Evolutionary conservation across 2,113 vertebrate species (phyloP).

Genomic region (Psophia crepitans): DNA sequence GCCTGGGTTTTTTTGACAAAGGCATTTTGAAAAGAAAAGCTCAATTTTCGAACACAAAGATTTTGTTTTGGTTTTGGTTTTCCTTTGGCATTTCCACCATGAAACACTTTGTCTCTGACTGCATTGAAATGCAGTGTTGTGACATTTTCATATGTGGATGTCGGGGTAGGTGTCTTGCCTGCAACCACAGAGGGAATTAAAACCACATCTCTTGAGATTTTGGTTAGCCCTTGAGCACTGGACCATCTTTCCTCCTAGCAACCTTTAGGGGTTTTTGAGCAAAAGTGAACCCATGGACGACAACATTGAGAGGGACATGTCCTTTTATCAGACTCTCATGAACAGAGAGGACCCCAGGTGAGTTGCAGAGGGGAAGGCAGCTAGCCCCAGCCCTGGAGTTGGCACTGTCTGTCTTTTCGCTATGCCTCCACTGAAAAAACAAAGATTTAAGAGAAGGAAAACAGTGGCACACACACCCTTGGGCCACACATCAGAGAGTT

Average conservation of each 20-base stretch:
- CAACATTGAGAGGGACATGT: not conserved
- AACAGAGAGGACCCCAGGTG: not conserved
- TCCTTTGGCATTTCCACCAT: conserved; percentile 18
- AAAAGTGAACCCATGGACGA: not conserved
- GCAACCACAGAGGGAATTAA: conserved; percentile 32
- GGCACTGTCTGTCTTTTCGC: not conserved
- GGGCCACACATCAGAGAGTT: conserved; percentile 3
- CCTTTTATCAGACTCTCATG: not conserved
- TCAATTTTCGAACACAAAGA: not conserved
- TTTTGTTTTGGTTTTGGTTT: not conserved
- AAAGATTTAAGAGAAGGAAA: conserved; percentile 3
- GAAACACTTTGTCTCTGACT: not conserved
- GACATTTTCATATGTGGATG: not conserved
- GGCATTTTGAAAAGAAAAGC: not conserved
- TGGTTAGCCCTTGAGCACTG: not conserved
- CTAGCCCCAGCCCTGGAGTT: not conserved
- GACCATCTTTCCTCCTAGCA: not conserved
- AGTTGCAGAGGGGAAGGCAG: not conserved
- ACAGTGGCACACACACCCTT: not conserved
- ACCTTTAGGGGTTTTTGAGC: not conserved
- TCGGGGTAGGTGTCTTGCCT: not conserved
- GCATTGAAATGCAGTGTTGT: conserved; percentile 20
- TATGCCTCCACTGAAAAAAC: not conserved
- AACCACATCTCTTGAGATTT: not conserved
- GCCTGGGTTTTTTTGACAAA: not conserved